A percentile compares a stretch with the other conserved stretches of the same genome.
Conservation (phyloP, 2,113 vertebrate species). For the Psammodynastes pulverulentus region DNA sequence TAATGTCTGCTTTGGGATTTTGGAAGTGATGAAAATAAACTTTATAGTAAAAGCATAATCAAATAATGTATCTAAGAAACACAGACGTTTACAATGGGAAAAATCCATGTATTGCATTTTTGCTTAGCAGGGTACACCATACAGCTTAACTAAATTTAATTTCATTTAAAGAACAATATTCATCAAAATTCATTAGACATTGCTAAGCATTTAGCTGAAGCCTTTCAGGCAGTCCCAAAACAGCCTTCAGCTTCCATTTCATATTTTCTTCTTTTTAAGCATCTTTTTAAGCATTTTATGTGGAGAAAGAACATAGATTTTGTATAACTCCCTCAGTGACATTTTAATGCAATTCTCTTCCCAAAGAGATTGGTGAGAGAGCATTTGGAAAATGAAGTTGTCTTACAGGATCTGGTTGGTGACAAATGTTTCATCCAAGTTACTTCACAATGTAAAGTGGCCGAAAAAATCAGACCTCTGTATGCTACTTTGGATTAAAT, state of each 20-base stretch:
- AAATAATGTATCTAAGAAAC: background rate
- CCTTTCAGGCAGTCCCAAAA: background rate
- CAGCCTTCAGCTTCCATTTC: background rate
- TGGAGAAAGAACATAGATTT: background rate
- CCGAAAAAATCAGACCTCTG: background rate
- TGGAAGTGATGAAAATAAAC: background rate
- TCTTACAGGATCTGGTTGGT: background rate
- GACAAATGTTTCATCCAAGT: background rate
- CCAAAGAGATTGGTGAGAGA: background rate
- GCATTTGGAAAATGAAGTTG: constrained; percentile 17
- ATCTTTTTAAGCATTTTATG: constrained; percentile 1
- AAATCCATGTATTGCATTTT: background rate
- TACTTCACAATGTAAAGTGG: background rate
- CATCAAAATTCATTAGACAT: background rate
- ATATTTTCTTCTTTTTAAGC: constrained; percentile 4
- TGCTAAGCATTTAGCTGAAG: background rate
- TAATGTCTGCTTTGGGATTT: background rate
- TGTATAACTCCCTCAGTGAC: background rate
- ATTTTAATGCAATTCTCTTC: background rate
- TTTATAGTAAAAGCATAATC: background rate
- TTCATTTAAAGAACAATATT: background rate
- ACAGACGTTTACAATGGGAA: background rate
- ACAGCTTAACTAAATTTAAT: background rate
- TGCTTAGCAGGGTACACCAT: background rate
- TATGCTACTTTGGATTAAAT: background rate